Conservation (phyloP, 2,888 invertebrate genomes). For the Sisyra nigra region DNA sequence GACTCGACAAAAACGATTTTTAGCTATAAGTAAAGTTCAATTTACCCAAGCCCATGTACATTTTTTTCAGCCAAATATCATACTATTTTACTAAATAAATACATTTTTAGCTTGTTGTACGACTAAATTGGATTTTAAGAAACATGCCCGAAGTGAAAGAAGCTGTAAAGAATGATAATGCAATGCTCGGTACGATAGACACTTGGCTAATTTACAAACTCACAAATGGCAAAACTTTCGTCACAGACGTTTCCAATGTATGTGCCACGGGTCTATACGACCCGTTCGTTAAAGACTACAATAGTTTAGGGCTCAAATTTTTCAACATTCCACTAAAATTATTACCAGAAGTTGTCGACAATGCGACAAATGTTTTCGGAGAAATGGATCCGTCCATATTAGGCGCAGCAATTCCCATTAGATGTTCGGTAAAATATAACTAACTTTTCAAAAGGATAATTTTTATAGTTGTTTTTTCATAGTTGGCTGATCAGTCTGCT, state of each 20-base stretch:
- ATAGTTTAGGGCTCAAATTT: constrained; percentile 47
- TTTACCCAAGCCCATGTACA: constrained; percentile 72
- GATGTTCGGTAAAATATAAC: constrained; percentile 48
- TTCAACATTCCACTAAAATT: constrained; percentile 59
- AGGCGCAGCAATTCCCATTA: constrained; percentile 63
- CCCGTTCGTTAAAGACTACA: constrained; percentile 81
- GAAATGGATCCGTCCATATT: constrained; percentile 45
- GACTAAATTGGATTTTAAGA: constrained; percentile 63
- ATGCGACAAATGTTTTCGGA: constrained; percentile 59
- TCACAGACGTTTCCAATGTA: constrained; percentile 81
- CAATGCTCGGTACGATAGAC: constrained; percentile 77
- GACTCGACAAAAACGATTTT: constrained; percentile 63
- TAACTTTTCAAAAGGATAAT: too few species aligned
- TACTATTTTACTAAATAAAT: not conserved
- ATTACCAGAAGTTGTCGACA: constrained; percentile 67
- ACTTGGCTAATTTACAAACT: constrained; percentile 85
- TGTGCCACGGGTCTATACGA: constrained; percentile 88
- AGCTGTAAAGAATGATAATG: constrained; percentile 43
- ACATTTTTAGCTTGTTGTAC: constrained; percentile 46
- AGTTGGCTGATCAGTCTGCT: constrained; percentile 81
- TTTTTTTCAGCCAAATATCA: constrained; percentile 8
- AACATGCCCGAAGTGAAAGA: constrained; percentile 51
- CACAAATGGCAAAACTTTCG: constrained; percentile 42
- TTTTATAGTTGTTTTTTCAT: constrained; percentile 14
- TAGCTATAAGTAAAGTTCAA: constrained; percentile 71